phyloP scores from a whole-genome alignment of 2,888 invertebrate species.

The Tanypteryx hageni region DNA sequence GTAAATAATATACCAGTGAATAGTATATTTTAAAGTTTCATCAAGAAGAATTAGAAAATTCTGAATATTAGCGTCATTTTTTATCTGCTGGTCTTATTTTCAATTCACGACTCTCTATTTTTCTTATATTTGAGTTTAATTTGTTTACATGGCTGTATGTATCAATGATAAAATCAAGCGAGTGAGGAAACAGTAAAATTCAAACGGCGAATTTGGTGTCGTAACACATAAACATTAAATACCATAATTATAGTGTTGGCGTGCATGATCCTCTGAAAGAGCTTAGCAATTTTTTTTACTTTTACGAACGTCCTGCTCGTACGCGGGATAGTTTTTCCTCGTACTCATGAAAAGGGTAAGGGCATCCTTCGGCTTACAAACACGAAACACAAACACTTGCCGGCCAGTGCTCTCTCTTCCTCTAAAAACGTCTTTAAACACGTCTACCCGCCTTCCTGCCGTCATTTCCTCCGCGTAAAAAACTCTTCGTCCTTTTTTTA shows the following conservation, averaged over 20 bases:
- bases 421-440: background rate
- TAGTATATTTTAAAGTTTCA: no score
- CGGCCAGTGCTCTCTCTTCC: background rate
- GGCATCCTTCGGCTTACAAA: conserved; percentile 5
- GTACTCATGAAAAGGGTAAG: background rate
- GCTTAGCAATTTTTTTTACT: background rate
- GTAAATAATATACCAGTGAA: no score
- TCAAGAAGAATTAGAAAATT: no score
- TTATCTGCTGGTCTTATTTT: no score
- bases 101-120: no score
- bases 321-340: background rate
- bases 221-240: background rate
- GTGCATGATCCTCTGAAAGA: background rate
- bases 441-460: background rate
- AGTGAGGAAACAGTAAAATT: no score
- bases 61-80: no score
- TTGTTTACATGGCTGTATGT: no score
- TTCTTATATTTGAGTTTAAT: no score
- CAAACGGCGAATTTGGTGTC: no score
- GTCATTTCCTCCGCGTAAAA: background rate
- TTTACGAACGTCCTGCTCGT: background rate
- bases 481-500: background rate
- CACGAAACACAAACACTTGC: conserved; percentile 1
- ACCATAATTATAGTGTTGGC: background rate
- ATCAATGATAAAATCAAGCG: no score